Evolutionary conservation across 2,113 vertebrate genomes (phyloP).

Genomic region (Motacilla tschutschensis): DNA sequence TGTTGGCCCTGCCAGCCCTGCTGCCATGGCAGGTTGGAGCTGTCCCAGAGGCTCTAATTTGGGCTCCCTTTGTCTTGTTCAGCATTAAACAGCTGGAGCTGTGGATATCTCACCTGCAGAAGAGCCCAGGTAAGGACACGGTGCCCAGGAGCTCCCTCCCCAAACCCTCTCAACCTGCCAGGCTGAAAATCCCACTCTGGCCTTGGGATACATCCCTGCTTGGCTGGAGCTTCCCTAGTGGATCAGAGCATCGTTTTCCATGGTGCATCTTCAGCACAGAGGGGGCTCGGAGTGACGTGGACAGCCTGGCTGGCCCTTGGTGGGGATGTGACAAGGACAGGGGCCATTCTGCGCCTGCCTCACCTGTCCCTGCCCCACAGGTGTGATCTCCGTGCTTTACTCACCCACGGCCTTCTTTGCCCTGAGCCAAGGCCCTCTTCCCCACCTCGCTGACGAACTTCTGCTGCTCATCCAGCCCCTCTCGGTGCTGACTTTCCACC

Average conservation of each 20-base stretch:
- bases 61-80: not conserved
- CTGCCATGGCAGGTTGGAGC: fast-evolving
- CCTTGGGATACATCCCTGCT: not conserved
- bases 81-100: conserved; percentile 89
- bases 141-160: not conserved
- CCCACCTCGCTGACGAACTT: conserved; percentile 66
- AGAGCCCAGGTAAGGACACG: conserved; percentile 78
- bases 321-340: not conserved
- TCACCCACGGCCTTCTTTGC: conserved; percentile 72
- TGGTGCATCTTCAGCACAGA: not conserved
- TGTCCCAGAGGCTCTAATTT: not conserved
- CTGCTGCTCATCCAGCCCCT: conserved; percentile 77
- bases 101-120: conserved; percentile 90
- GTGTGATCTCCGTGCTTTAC: conserved; percentile 68
- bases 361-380: not conserved
- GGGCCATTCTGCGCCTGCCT: not conserved
- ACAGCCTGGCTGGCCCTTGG: not conserved
- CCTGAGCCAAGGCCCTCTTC: conserved; percentile 65
- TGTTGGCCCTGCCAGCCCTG: not conserved
- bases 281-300: not conserved
- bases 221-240: fast-evolving
- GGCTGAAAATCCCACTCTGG: not conserved
- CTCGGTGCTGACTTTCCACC: conserved; percentile 77
- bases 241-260: not conserved
- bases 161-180: not conserved